Evolutionary conservation across 2,113 vertebrate species (phyloP).

Genomic region (Scomber japonicus): DNA sequence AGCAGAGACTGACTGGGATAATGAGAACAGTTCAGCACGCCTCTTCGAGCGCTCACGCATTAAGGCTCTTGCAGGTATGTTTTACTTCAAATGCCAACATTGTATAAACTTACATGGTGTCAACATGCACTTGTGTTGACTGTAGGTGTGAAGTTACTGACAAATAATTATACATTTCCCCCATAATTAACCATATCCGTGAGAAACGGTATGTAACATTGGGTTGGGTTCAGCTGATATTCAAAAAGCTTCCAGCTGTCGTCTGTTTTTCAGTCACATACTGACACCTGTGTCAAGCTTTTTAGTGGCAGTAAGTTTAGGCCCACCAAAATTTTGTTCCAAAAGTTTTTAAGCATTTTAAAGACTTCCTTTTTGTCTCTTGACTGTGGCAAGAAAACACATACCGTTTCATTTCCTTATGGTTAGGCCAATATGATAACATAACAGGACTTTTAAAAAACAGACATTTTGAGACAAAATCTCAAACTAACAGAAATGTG

Average conservation of each 20-base stretch:
- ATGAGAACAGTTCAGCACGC: conserved; percentile 94
- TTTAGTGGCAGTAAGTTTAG: not conserved
- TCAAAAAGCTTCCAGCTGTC: no score
- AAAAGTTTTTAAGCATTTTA: no score
- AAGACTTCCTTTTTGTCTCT: no score
- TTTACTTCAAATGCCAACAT: not conserved
- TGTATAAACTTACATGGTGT: not conserved
- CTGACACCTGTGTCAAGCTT: not conserved
- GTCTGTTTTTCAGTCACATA: conserved; percentile 1
- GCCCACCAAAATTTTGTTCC: not conserved
- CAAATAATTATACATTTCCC: not conserved
- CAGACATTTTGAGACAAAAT: conserved; percentile 32
- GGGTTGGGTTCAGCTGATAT: no score
- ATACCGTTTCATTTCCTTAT: not conserved
- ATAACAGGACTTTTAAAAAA: conserved; percentile 12
- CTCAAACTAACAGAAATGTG: conserved; percentile 8
- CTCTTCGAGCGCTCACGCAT: conserved; percentile 95
- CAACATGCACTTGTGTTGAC: not conserved
- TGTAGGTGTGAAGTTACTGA: not conserved
- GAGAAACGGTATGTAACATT: no score
- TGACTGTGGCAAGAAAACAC: not conserved
- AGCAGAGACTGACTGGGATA: conserved; percentile 93
- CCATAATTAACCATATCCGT: no score
- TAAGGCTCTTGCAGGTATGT: conserved; percentile 93
- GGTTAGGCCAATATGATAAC: not conserved